Conservation (phyloP, 2,113 vertebrate species). For the Carollia perspicillata region DNA sequence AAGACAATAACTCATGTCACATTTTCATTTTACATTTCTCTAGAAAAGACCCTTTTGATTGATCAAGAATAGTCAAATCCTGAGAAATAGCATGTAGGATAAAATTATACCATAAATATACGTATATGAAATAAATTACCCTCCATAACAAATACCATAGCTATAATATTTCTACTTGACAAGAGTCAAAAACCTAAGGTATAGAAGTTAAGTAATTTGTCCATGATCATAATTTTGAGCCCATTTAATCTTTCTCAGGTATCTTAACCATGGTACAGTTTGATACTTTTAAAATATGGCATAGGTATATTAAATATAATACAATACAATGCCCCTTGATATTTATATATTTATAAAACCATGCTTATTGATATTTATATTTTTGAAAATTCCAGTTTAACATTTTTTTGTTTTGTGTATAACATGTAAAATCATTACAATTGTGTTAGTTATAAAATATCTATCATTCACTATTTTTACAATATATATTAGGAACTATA, state of each 20-base stretch:
- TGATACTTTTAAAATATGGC: neutral
- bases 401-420: neutral
- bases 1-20: constrained; percentile 25
- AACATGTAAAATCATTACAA: neutral
- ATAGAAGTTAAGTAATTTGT: neutral
- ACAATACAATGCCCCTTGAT: neutral
- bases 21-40: constrained; percentile 26
- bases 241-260: neutral
- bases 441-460: neutral
- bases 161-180: neutral
- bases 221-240: neutral
- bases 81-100: neutral
- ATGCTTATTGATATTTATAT: neutral
- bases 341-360: too few species aligned
- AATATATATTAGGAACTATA: neutral
- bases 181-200: neutral
- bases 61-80: neutral
- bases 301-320: neutral
- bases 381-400: neutral
- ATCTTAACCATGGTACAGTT: neutral
- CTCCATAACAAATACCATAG: neutral
- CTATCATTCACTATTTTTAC: neutral
- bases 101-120: neutral
- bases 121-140: neutral
- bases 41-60: neutral